Evolutionary conservation across 2,797 vertebrate genomes (phyloP).

Genomic region (Galagoides demidoff): DNA sequence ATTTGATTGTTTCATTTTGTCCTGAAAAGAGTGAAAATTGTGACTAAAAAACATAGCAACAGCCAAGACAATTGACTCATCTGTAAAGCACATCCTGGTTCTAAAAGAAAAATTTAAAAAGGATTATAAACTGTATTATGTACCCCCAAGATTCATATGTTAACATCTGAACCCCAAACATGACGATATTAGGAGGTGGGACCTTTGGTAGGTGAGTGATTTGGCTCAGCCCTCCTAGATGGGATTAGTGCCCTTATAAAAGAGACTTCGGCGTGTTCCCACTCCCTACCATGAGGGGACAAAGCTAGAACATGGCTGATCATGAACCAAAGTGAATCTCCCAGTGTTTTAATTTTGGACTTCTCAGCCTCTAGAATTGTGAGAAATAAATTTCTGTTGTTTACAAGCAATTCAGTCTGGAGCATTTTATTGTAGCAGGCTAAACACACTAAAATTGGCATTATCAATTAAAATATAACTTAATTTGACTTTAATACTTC

Average conservation of each 20-base stretch:
- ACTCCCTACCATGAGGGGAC: neutral
- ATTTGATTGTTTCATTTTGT: constrained; percentile 8
- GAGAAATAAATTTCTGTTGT: neutral
- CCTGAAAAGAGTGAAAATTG: constrained; percentile 36
- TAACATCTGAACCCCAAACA: neutral
- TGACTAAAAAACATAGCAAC: constrained; percentile 1
- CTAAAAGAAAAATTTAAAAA: constrained; percentile 41
- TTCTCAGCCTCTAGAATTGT: neutral
- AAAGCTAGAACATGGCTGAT: neutral
- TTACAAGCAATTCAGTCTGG: neutral
- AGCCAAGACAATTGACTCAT: neutral
- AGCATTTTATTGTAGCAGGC: neutral
- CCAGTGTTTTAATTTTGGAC: no score
- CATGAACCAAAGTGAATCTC: neutral
- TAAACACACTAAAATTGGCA: neutral
- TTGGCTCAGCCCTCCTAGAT: neutral
- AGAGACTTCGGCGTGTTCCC: neutral
- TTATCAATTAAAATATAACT: neutral
- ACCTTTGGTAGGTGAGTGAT: neutral
- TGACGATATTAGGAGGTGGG: neutral
- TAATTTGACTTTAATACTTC: neutral
- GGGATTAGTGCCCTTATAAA: neutral
- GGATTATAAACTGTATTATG: neutral
- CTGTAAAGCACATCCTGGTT: neutral
- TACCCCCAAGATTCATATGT: neutral